Evolutionary conservation across 2,113 vertebrate species (phyloP), one percentile per base, ranked within the genome.

Genomic region (Pleuronectes platessa): DNA sequence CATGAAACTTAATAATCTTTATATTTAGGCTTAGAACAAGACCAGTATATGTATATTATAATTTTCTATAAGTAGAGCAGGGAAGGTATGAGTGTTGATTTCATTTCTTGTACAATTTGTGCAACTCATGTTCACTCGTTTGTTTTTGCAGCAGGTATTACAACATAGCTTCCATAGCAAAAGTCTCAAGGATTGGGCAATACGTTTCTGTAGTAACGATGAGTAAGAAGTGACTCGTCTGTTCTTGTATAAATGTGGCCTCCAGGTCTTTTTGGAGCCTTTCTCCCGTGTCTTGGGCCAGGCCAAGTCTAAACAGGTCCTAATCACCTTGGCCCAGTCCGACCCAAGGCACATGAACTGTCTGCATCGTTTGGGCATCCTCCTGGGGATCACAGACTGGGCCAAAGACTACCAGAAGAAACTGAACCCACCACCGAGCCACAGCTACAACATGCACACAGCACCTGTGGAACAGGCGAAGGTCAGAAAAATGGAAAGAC

Each of bases 331-430:
- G 7, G 94, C 93, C 42, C 86, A 81, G 62, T 86, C 89, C 0
- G 79, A 94, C 70, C 62, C 61, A 0, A 92, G 62, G 15, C 78
- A 93, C 78, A 81, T 93, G n/a, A 94, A 91, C 90, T 83, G 87
- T 26, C 93, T 95, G 68, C 94, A 95, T 61, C 92, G 88, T 35
- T 85, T 95, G 81, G 95, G 94, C 35, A 82, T 95, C 76, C 79
- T 94, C 42, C 76, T 94, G 70, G 95, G 94, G 6, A 86, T 95
- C 74, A 94, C 91, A 2, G 95, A 95, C 53, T 95, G 95, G 95
- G 67, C 85, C 68, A 92, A 83, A 65, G 92, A 95, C 89, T 95
- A 93, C 82, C 89, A 92, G 27, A 84, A 61, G 65, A 95, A 94
- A 78, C 84, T 95, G 62, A 68, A 62, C 37, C 45, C 88, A 12